Evolutionary conservation across 1,140 invertebrate species (phyloP), one percentile per base, ranked within the genome.

Genomic region (Xylocopa sonorina): DNA sequence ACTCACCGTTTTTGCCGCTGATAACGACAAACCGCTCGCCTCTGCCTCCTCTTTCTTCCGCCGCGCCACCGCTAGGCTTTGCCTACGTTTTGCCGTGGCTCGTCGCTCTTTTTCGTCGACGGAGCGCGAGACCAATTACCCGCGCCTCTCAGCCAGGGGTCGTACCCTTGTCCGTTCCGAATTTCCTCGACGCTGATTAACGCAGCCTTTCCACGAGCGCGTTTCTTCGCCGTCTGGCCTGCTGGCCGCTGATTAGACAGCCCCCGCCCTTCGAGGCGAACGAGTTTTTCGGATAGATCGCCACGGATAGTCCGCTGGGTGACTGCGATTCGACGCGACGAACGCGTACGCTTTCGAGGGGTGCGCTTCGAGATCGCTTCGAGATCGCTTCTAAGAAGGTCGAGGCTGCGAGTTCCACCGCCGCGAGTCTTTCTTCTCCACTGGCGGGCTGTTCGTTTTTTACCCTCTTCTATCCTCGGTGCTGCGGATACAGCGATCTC

Each of bases 21-120:
- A 86, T 83, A 86, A 86, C 84, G 81, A 86, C 84, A 83, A 85
- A 85, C 80, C 78, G 41, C 64, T 74, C 58, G 73, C 62, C 74
- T 62, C 38, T 62, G 53, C 24, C 50, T 46, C 53, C 29, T 64
- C 46, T n/a, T 10, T 63, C 34, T 38, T 21, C n/a, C n/a, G n/a
- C n/a, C n/a, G n/a, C n/a, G 34, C n/a, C 41, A 43, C 67, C 29
- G 32, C 24, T 43, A 32, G 21, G 21, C 63, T 81, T 32, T 27
- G 29, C 21, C 50, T 34, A 18, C 29, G 18, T 67, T 18, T 57
- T 6, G n/a, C n/a, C n/a, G n/a, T n/a, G n/a, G n/a, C n/a, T n/a
- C n/a, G n/a, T n/a, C n/a, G n/a, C n/a, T 62, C 53, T 77, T 62
- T 43, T 51, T 64, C 79, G 7, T 72, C 14, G 38, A 7, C 55